A percentile compares a stretch with the other conserved stretches of the same genome.
Evolutionary conservation across 2,888 invertebrate species (phyloP).

Genomic region (Iselma pallidipennis): DNA sequence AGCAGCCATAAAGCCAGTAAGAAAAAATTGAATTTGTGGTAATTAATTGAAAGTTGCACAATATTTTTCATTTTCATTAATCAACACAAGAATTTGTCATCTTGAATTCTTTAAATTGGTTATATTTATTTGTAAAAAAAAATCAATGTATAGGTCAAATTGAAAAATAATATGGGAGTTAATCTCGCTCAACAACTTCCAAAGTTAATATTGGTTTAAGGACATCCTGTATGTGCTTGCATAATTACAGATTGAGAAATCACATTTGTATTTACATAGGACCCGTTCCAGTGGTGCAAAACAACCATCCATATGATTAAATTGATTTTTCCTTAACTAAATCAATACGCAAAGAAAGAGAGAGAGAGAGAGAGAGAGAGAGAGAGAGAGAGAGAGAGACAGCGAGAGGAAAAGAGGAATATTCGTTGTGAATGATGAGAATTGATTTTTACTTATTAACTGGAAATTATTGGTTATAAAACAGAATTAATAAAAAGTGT

Average conservation of each 20-base stretch:
- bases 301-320: background rate
- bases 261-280: slow-evolving; percentile 10
- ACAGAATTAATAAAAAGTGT: background rate
- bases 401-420: too few relatives aligned
- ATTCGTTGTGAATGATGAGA: background rate
- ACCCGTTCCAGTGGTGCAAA: slow-evolving; percentile 1
- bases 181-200: slow-evolving; percentile 3
- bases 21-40: too few relatives aligned
- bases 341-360: too few relatives aligned
- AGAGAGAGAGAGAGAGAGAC: too few relatives aligned
- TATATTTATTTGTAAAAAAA: too few relatives aligned
- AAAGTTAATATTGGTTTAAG: slow-evolving; percentile 8
- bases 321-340: background rate
- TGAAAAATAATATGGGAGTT: background rate
- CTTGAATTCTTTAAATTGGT: too few relatives aligned
- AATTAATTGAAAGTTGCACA: too few relatives aligned
- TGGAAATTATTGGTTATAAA: background rate
- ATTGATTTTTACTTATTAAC: background rate
- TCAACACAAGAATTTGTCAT: too few relatives aligned
- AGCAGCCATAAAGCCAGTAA: too few relatives aligned
- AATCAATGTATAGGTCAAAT: too few relatives aligned
- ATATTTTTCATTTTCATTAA: too few relatives aligned
- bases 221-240: slow-evolving; percentile 8
- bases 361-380: too few relatives aligned
- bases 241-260: slow-evolving; percentile 9